Conservation (phyloP, 2,113 vertebrate species). For the Percopsis transmontana region DNA sequence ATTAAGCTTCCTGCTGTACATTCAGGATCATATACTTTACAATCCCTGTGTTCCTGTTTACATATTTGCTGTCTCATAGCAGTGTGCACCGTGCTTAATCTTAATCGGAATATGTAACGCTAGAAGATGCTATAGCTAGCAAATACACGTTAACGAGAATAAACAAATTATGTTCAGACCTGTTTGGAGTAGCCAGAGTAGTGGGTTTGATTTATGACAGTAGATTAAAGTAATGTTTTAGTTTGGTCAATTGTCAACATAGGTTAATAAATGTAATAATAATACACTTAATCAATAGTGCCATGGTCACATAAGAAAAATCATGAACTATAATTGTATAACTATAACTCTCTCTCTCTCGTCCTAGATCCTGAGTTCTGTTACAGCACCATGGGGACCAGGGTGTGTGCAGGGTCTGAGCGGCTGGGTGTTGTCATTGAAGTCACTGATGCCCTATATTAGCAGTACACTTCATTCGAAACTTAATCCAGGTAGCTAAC, state of each 20-base stretch:
- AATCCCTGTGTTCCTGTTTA: neutral
- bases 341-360: constrained; percentile 18
- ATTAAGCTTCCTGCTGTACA: constrained; percentile 25
- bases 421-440: constrained; percentile 49
- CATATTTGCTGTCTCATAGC: neutral
- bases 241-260: too few relatives aligned
- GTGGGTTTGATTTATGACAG: too few relatives aligned
- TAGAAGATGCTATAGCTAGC: too few relatives aligned
- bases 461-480: constrained; percentile 61
- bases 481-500: constrained; percentile 39
- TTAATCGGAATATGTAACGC: too few relatives aligned
- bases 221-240: too few relatives aligned
- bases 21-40: neutral
- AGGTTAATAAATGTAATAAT: too few relatives aligned
- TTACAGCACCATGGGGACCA: constrained; percentile 65
- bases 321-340: neutral
- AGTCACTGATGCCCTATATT: constrained; percentile 68
- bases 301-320: too few relatives aligned
- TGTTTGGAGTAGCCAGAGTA: too few relatives aligned
- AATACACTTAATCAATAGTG: too few relatives aligned
- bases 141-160: too few relatives aligned
- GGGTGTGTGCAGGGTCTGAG: constrained; percentile 22
- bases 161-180: too few relatives aligned
- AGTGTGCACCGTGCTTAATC: neutral
- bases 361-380: constrained; percentile 71